Evolutionary conservation across 2,888 invertebrate genomes (phyloP).

Genomic region (Melinaea marsaeus): DNA sequence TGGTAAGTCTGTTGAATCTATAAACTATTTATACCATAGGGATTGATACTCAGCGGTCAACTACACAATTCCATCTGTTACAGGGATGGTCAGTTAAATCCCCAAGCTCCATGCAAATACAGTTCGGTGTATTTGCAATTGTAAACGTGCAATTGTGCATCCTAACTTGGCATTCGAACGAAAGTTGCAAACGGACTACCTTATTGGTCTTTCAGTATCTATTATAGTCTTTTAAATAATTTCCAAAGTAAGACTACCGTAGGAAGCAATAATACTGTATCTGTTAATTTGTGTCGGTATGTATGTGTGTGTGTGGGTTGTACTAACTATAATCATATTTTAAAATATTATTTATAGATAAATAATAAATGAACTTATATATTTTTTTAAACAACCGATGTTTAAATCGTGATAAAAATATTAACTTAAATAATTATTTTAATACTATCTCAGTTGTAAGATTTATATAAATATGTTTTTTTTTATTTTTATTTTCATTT

Average conservation of each 20-base stretch:
- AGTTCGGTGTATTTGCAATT: slow-evolving; percentile 28
- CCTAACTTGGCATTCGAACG: slow-evolving; percentile 23
- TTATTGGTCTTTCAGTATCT: slow-evolving; percentile 21
- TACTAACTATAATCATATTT: too few species aligned
- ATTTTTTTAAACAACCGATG: too few species aligned
- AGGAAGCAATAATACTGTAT: neutral
- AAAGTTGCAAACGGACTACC: slow-evolving; percentile 23
- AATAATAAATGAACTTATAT: too few species aligned
- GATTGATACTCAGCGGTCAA: slow-evolving; percentile 24
- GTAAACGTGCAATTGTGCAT: slow-evolving; percentile 28
- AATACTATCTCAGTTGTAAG: too few species aligned
- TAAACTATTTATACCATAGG: slow-evolving; percentile 16
- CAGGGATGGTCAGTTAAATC: slow-evolving; percentile 22
- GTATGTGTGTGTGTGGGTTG: too few species aligned
- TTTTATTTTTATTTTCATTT: too few species aligned
- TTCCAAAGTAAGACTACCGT: too few species aligned
- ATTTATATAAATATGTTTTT: too few species aligned
- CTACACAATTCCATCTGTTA: slow-evolving; percentile 28
- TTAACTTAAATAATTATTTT: too few species aligned
- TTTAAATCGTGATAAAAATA: too few species aligned
- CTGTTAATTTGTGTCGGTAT: too few species aligned
- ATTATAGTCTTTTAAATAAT: slow-evolving; percentile 18
- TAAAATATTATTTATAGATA: too few species aligned
- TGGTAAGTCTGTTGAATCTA: neutral
- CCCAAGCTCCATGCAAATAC: slow-evolving; percentile 21